A percentile compares a stretch with the other conserved stretches of the same genome.
These are phyloP conservation scores for Andrena flavipes DNA, from an alignment of 2,888 invertebrate genomes.

Conservation along the genomic window DNA sequence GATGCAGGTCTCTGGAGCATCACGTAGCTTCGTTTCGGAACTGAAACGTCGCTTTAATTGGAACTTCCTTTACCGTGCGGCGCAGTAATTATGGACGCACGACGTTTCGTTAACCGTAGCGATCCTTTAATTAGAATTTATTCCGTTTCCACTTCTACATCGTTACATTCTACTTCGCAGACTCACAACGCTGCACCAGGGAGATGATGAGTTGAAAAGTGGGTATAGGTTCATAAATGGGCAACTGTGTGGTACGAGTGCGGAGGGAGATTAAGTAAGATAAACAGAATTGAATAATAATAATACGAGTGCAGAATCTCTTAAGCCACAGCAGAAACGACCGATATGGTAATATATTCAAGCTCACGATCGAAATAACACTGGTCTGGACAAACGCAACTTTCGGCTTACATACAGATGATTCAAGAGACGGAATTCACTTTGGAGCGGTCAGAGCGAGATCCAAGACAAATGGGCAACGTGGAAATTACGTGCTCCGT, in stretches of 20 bases:
- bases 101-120: not conserved
- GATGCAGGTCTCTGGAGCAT: not conserved
- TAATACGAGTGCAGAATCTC: not conserved
- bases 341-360: not conserved
- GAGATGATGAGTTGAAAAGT: no score
- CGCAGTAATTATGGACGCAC: not conserved
- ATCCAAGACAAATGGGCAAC: conserved; percentile 31
- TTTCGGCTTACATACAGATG: not conserved
- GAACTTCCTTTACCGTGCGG: not conserved
- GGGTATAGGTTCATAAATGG: no score
- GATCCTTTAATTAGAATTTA: conserved; percentile 14
- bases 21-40: not conserved
- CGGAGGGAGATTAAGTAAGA: no score
- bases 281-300: no score
- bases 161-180: no score
- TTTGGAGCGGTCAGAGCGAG: conserved; percentile 4
- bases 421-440: not conserved
- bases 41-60: conserved; percentile 6
- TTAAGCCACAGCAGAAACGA: not conserved
- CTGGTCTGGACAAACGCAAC: not conserved
- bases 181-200: no score
- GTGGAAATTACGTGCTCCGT: conserved; percentile 50
- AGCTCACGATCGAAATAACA: not conserved
- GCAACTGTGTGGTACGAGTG: no score
- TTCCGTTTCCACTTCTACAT: not conserved